These are phyloP conservation scores for Eublepharis macularius DNA, from an alignment of 2,113 vertebrate genomes.

Conservation along the genomic window DNA sequence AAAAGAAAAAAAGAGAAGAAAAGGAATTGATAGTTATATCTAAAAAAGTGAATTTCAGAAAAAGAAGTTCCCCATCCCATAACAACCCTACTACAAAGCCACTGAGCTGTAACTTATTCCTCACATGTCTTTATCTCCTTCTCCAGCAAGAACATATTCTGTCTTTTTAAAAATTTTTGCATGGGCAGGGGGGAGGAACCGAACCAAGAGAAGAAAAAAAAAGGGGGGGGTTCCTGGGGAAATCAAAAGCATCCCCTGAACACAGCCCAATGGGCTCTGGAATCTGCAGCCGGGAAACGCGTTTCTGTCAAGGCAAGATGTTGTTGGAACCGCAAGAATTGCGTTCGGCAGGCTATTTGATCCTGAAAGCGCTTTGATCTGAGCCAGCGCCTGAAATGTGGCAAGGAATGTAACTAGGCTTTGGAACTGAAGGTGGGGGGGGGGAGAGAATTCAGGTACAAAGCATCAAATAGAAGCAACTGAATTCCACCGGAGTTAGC, in stretches of 20 bases:
- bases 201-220: background rate
- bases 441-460: background rate
- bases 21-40: too few species aligned
- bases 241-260: conserved; percentile 56
- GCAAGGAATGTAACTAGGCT: conserved; percentile 55
- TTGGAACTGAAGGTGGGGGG: conserved; percentile 16
- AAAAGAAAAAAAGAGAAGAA: too few species aligned
- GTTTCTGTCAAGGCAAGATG: conserved; percentile 60
- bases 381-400: conserved; percentile 36
- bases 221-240: conserved; percentile 34
- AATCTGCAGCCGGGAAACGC: conserved; percentile 36
- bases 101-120: background rate
- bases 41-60: too few species aligned
- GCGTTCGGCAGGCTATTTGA: conserved; percentile 41
- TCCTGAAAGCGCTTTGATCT: conserved; percentile 67
- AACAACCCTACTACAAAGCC: too few species aligned
- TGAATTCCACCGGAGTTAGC: background rate
- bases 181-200: background rate
- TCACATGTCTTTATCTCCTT: background rate
- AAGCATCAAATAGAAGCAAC: background rate
- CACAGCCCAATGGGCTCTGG: conserved; percentile 33
- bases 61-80: too few species aligned
- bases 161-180: accelerated
- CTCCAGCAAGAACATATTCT: background rate
- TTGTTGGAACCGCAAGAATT: conserved; percentile 61